Evolutionary conservation across 2,888 invertebrate genomes (phyloP), one percentile per base, ranked within the genome.

Genomic region (Cryptocephalus primarius): DNA sequence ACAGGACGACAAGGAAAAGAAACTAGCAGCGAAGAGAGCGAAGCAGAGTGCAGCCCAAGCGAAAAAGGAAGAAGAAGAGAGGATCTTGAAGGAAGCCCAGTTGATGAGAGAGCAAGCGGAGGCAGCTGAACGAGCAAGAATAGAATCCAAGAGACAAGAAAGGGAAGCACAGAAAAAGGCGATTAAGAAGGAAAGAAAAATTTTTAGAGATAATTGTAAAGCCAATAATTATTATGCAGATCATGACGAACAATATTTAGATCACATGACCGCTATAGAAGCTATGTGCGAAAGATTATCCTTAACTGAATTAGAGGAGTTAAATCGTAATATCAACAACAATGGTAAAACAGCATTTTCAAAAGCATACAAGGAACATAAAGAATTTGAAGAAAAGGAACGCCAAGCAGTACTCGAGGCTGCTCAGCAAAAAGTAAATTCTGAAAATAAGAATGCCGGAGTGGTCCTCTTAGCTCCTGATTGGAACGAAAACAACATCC

Each of bases 1-100:
- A 62, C 91, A 91, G 59, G 91, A 94, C 46, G 95, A 96, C 55
- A 92, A 89, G 62, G 89, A 93, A 57, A 83, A 80, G 56, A 95
- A 94, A 68, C 71, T 87, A 43, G 93, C 92, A 4, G 83, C 83
- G 1, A 96, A 95, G 66, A 76, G 84, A 56, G 95, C 95, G 0
- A 87, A 85, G 71, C 85, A 85, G 75, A 81, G 88, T 69, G 87
- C 86, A 12, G 84, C 80, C 0, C 85, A 85, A 69, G 88, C 86
- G 1, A 83, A 83, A 63, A 84, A 81, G 63, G 88, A 88, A 43
- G 90, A 92, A 68, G 86, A 89, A 60, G 88, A 91, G 56, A 75
- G 85, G 57, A 73, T 88, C 48, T 64, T 80, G 6, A 78, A 78
- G 44, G 88, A 89, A 67, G 83, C 81, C 0, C 82, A 81, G 50